Conservation (phyloP, 2,888 invertebrate species). For the Meiosimyza platycephala region DNA sequence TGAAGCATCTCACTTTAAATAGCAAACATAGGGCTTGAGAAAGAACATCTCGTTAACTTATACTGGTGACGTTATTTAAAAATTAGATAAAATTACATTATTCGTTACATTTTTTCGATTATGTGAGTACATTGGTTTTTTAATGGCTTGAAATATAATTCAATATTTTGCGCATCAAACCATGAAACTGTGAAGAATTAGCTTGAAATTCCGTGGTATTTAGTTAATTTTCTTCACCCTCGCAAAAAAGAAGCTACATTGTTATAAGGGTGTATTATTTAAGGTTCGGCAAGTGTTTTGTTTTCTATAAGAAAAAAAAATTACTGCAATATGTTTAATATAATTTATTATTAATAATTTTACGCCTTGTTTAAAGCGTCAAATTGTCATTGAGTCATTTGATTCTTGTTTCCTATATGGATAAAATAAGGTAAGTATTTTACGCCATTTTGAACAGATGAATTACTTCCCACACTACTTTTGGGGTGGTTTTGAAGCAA, state of each 20-base stretch:
- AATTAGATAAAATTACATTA: background rate
- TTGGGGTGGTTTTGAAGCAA: background rate
- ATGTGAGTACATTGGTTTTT: constrained; percentile 11
- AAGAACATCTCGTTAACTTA: too few species aligned
- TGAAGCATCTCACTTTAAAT: too few species aligned
- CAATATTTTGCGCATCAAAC: constrained; percentile 17
- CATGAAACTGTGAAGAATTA: constrained; percentile 33
- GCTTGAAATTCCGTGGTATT: constrained; percentile 37
- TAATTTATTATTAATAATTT: constrained; percentile 44
- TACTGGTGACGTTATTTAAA: too few species aligned
- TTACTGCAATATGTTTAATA: constrained; percentile 38
- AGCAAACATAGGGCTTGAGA: too few species aligned
- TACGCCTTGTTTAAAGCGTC: constrained; percentile 36
- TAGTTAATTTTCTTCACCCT: constrained; percentile 1
- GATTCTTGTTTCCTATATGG: constrained; percentile 34
- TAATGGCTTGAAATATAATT: background rate
- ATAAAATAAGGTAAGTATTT: background rate
- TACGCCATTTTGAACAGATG: constrained; percentile 30
- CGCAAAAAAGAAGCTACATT: background rate
- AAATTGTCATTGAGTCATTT: constrained; percentile 7
- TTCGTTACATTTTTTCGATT: constrained; percentile 10
- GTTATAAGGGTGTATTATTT: constrained; percentile 2
- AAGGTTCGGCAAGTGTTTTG: background rate
- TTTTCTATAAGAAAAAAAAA: too few species aligned
- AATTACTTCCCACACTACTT: constrained; percentile 33